Evolutionary conservation across 2,797 vertebrate species (phyloP).

Genomic region (Sebastes diploproa): DNA sequence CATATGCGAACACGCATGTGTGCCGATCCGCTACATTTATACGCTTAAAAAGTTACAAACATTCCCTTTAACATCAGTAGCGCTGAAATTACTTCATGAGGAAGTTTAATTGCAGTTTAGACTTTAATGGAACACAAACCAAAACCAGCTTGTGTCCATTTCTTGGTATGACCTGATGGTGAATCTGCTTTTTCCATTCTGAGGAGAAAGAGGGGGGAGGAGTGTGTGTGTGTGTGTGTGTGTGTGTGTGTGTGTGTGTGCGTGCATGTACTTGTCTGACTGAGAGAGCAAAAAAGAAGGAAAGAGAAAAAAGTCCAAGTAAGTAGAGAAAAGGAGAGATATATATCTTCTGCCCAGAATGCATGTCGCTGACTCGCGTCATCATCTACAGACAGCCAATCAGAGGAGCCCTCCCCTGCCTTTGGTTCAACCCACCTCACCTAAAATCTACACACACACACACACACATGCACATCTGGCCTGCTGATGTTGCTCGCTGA

Average conservation of each 20-base stretch:
- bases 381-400: conserved; percentile 30
- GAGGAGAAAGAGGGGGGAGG: neutral
- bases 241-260: neutral
- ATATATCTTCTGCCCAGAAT: neutral
- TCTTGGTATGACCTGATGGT: conserved; percentile 17
- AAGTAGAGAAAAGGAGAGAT: neutral
- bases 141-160: conserved; percentile 14
- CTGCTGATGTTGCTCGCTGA: conserved; percentile 30
- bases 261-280: neutral
- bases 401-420: neutral
- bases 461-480: conserved; percentile 38
- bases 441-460: conserved; percentile 3
- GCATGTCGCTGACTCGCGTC: conserved; percentile 4
- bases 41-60: too few relatives aligned
- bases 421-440: neutral
- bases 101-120: neutral
- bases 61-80: too few relatives aligned
- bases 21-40: too few relatives aligned
- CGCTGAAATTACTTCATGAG: neutral
- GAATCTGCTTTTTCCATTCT: conserved; percentile 51
- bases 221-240: neutral
- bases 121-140: neutral
- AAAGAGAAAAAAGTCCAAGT: neutral
- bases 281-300: neutral
- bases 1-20: too few relatives aligned